phyloP scores from a whole-genome alignment of 2,797 vertebrate genomes.

The Sphaeramia orbicularis region DNA sequence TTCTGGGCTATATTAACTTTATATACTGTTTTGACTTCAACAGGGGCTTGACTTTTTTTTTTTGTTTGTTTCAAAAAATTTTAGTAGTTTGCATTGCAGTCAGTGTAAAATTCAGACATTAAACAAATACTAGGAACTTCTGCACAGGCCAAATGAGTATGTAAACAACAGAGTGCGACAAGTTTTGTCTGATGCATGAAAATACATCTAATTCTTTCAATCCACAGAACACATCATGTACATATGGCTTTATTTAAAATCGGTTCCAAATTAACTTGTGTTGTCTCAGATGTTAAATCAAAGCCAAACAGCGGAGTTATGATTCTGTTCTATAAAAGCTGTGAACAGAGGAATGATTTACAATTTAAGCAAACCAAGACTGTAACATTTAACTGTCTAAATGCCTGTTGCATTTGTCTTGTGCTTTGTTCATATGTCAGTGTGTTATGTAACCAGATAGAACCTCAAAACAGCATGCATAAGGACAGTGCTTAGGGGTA shows the following conservation, averaged over 20 bases:
- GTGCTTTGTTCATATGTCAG: slow-evolving; percentile 23
- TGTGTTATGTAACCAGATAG: slow-evolving; percentile 22
- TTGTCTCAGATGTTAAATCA: not conserved
- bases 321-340: not conserved
- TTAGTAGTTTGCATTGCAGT: not conserved
- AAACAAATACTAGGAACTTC: no score
- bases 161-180: slow-evolving; percentile 3
- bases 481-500: slow-evolving; percentile 27
- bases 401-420: slow-evolving; percentile 7
- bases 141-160: slow-evolving; percentile 2
- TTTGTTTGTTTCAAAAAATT: not conserved
- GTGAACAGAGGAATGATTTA: not conserved
- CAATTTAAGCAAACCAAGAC: not conserved
- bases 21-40: slow-evolving; percentile 9
- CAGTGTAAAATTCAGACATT: no score
- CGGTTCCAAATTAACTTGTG: not conserved
- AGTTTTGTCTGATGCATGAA: slow-evolving; percentile 4
- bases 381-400: slow-evolving; percentile 7
- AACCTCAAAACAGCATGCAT: slow-evolving; percentile 34
- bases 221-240: not conserved
- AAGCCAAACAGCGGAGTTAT: not conserved
- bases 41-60: slow-evolving; percentile 1
- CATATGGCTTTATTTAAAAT: not conserved
- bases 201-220: not conserved
- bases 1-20: not conserved